Evolutionary conservation across 2,113 vertebrate genomes (phyloP).

Genomic region (Phocoena sinus): DNA sequence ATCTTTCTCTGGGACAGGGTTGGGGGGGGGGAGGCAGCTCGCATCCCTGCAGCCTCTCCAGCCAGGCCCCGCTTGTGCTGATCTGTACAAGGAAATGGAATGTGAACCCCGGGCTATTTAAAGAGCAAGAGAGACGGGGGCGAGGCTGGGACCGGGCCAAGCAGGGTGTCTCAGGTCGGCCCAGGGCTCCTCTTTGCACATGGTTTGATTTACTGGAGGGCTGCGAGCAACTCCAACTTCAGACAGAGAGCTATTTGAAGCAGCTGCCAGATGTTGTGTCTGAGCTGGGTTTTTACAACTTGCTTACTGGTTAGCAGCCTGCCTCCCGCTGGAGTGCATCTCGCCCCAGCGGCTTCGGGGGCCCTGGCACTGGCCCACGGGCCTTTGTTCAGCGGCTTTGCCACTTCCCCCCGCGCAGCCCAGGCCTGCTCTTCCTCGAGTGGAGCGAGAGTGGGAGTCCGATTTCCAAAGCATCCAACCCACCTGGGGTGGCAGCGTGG

Average conservation of each 20-base stretch:
- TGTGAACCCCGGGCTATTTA: constrained; percentile 45
- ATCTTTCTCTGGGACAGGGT: neutral
- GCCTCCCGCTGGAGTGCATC: constrained; percentile 41
- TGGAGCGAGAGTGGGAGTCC: neutral
- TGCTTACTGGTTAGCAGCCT: constrained; percentile 74
- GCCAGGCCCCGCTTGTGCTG: neutral
- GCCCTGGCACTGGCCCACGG: constrained; percentile 36
- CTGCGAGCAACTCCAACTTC: constrained; percentile 72
- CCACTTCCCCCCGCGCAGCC: accelerated
- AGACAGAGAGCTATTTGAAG: constrained; percentile 82
- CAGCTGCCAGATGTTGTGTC: constrained; percentile 85
- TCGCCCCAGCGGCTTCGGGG: constrained; percentile 36
- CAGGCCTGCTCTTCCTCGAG: accelerated
- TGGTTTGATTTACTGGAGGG: constrained; percentile 76
- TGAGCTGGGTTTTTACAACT: constrained; percentile 76
- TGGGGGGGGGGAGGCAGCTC: neutral
- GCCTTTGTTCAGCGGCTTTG: neutral
- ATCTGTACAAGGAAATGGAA: constrained; percentile 55
- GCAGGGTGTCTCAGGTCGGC: constrained; percentile 36
- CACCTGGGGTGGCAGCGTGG: neutral
- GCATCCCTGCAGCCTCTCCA: neutral
- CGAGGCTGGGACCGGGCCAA: constrained; percentile 5
- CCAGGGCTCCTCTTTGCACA: constrained; percentile 60
- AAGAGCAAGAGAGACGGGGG: constrained; percentile 22
- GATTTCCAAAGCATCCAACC: neutral